Evolutionary conservation across 2,113 vertebrate genomes (phyloP).

Genomic region (Chitala chitala): DNA sequence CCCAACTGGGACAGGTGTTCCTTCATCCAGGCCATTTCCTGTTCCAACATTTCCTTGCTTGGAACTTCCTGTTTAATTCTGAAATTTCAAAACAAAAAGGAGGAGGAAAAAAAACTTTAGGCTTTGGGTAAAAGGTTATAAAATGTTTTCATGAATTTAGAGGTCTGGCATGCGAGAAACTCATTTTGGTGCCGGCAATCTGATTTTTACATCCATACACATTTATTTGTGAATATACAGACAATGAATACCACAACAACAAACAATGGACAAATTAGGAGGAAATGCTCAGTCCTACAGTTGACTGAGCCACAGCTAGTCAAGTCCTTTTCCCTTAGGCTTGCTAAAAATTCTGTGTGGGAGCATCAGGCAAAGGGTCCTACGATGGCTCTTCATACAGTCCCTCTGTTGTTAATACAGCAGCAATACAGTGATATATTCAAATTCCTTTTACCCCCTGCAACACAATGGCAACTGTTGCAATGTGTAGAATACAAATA

Average conservation of each 20-base stretch:
- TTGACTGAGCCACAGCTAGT: background rate
- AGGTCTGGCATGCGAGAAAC: no score
- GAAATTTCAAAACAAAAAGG: background rate
- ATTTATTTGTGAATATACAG: no score
- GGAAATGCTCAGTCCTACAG: slow-evolving; percentile 18
- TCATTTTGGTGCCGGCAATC: no score
- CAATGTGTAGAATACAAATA: background rate
- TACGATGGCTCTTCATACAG: no score
- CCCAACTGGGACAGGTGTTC: slow-evolving; percentile 79
- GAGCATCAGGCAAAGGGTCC: background rate
- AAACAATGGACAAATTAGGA: background rate
- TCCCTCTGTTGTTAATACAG: background rate
- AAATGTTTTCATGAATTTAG: no score
- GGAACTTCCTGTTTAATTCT: slow-evolving; percentile 83
- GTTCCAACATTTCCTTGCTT: slow-evolving; percentile 72
- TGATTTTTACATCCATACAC: no score
- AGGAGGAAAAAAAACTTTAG: background rate
- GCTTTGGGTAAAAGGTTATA: background rate
- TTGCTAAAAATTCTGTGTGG: no score
- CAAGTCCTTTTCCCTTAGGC: background rate
- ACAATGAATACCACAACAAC: no score
- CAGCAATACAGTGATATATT: background rate
- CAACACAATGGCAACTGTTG: no score
- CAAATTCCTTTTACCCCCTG: background rate
- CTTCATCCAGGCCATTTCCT: slow-evolving; percentile 87